Percentiles rank a stretch among this genome's conserved stretches.
Conservation (phyloP, 64 coral and sea anemone species). For the Stichodactyla helianthus region DNA sequence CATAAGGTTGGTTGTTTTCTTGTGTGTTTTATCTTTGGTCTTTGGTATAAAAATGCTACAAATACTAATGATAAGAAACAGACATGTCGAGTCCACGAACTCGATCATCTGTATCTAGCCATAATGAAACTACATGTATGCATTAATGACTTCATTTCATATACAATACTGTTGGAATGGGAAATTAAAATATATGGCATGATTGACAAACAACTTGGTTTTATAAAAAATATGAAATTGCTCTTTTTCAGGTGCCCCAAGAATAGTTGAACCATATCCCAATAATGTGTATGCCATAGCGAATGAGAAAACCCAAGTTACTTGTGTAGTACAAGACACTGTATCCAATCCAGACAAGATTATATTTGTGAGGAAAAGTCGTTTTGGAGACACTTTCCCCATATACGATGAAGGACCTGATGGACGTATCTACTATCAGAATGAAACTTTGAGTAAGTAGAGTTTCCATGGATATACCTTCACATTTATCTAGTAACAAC, state of each 20-base stretch:
- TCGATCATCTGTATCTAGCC: too few relatives aligned
- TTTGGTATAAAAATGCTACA: too few relatives aligned
- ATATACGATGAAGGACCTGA: background rate
- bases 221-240: too few relatives aligned
- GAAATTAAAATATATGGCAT: too few relatives aligned
- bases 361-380: background rate
- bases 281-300: constrained; percentile 3
- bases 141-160: too few relatives aligned
- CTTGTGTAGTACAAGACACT: constrained; percentile 1
- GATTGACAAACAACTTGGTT: too few relatives aligned
- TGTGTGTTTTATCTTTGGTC: too few relatives aligned
- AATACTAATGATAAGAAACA: too few relatives aligned
- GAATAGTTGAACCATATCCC: background rate
- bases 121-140: too few relatives aligned
- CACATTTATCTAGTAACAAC: background rate
- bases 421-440: constrained; percentile 6
- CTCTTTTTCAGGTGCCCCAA: background rate
- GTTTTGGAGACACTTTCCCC: background rate
- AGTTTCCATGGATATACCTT: background rate
- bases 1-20: too few relatives aligned
- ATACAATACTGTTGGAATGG: too few relatives aligned
- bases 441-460: constrained; percentile 2
- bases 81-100: too few relatives aligned
- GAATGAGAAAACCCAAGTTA: background rate
- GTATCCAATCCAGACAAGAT: constrained; percentile 1